A percentile compares a stretch with the other conserved stretches of the same genome.
Evolutionary conservation across 2,113 vertebrate genomes (phyloP).

Genomic region (Irena cyanogastra): DNA sequence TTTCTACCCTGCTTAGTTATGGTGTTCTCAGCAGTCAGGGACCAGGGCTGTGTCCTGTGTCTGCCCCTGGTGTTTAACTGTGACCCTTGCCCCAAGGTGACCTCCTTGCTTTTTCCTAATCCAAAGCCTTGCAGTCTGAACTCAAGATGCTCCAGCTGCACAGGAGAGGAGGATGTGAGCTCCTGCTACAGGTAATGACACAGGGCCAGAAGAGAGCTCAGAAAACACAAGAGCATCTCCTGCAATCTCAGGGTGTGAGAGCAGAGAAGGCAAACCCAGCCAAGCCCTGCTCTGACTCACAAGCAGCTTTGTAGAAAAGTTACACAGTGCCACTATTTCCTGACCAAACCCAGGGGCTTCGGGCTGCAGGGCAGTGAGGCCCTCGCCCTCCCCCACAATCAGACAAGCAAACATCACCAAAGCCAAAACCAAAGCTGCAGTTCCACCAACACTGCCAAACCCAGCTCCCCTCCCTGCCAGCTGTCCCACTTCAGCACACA

Average conservation of each 20-base stretch:
- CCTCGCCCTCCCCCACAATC: fast-evolving
- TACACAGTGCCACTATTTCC: not conserved
- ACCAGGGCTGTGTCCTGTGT: not conserved
- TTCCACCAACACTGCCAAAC: fast-evolving
- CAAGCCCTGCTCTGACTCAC: not conserved
- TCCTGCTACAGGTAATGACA: not conserved
- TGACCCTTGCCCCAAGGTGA: not conserved
- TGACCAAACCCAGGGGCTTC: not conserved
- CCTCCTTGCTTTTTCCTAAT: not conserved
- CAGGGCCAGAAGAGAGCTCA: not conserved
- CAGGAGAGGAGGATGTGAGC: not conserved
- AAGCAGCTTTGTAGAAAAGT: not conserved
- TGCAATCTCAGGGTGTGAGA: not conserved
- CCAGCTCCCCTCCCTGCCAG: fast-evolving
- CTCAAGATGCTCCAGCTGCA: not conserved
- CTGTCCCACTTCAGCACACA: fast-evolving
- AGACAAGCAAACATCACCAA: not conserved
- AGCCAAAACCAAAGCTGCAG: not conserved
- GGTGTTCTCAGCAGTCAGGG: not conserved
- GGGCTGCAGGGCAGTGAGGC: not conserved
- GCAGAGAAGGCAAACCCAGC: not conserved
- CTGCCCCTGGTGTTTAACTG: not conserved
- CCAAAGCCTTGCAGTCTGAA: not conserved
- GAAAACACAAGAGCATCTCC: not conserved
- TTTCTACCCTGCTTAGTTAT: fast-evolving